Evolutionary conservation across 1,140 invertebrate genomes (phyloP).

Genomic region (Drosophila oshimai): DNA sequence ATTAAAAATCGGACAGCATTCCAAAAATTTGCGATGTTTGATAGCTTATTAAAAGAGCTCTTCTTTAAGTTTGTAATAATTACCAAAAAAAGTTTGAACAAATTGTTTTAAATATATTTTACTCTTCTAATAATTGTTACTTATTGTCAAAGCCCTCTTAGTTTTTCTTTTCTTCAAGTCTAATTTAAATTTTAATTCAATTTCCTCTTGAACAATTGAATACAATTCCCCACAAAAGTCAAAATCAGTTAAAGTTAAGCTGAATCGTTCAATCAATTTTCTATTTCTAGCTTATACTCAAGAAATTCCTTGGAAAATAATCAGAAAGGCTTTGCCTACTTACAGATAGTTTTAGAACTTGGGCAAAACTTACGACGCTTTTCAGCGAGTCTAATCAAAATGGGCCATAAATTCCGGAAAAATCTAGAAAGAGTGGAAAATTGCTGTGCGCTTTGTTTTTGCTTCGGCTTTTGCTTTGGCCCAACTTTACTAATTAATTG

Average conservation of each 20-base stretch:
- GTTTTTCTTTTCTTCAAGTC: background rate
- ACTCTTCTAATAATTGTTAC: no score
- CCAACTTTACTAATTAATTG: slow-evolving; percentile 80
- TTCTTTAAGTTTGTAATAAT: no score
- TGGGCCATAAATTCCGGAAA: slow-evolving; percentile 56
- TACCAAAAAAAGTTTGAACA: no score
- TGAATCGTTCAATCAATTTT: slow-evolving; percentile 65
- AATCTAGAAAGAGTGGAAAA: slow-evolving; percentile 19
- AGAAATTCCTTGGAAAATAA: slow-evolving; percentile 23
- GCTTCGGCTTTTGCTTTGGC: slow-evolving; percentile 8
- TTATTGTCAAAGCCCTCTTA: background rate
- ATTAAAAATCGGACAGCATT: no score
- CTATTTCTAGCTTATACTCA: slow-evolving; percentile 40
- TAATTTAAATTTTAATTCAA: slow-evolving; percentile 5
- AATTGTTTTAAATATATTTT: no score
- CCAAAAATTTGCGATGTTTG: no score
- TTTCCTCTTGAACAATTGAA: background rate
- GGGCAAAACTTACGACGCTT: slow-evolving; percentile 17
- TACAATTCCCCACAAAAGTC: background rate
- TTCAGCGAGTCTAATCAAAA: slow-evolving; percentile 52
- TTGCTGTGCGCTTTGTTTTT: slow-evolving; percentile 27
- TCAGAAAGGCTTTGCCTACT: slow-evolving; percentile 53
- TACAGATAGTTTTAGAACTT: slow-evolving; percentile 29
- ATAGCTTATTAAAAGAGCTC: no score
- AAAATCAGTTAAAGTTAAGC: slow-evolving; percentile 24